Evolutionary conservation across 1,140 invertebrate species (phyloP).

Genomic region (Leptinotarsa defecta): DNA sequence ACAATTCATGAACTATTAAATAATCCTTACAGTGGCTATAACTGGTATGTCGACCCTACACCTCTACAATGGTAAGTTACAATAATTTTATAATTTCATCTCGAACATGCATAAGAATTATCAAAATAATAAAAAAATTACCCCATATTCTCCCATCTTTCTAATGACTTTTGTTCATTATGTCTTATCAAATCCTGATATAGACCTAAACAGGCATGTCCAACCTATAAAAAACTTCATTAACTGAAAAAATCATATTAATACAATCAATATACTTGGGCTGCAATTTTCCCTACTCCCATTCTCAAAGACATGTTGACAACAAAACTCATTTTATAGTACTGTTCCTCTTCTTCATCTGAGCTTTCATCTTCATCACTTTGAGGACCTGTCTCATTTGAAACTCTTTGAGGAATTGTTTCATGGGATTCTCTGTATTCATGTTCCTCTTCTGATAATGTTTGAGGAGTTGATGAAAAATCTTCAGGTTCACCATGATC

Average conservation of each 20-base stretch:
- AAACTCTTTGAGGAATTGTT: too few relatives aligned
- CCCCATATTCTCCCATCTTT: slow-evolving; percentile 35
- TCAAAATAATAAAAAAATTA: not conserved
- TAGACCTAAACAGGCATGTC: slow-evolving; percentile 66
- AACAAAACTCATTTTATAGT: slow-evolving; percentile 71
- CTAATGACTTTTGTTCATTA: slow-evolving; percentile 58
- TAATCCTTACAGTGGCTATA: too few relatives aligned
- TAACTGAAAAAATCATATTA: not conserved
- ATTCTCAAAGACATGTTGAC: slow-evolving; percentile 65
- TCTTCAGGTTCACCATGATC: slow-evolving; percentile 45
- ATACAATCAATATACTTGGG: slow-evolving; percentile 56
- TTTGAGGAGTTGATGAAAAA: too few relatives aligned
- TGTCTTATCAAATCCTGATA: slow-evolving; percentile 58
- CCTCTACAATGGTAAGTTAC: too few relatives aligned
- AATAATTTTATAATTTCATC: too few relatives aligned
- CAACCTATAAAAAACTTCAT: slow-evolving; percentile 50
- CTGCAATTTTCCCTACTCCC: slow-evolving; percentile 67
- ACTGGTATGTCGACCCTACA: too few relatives aligned
- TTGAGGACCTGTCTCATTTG: not conserved
- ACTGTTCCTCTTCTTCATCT: slow-evolving; percentile 48
- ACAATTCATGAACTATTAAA: too few relatives aligned
- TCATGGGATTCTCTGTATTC: not conserved
- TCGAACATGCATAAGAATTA: too few relatives aligned
- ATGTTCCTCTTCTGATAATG: slow-evolving; percentile 46
- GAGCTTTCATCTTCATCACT: slow-evolving; percentile 4